phyloP scores from a whole-genome alignment of 2,888 invertebrate genomes.

The Drosophila nigricruria region DNA sequence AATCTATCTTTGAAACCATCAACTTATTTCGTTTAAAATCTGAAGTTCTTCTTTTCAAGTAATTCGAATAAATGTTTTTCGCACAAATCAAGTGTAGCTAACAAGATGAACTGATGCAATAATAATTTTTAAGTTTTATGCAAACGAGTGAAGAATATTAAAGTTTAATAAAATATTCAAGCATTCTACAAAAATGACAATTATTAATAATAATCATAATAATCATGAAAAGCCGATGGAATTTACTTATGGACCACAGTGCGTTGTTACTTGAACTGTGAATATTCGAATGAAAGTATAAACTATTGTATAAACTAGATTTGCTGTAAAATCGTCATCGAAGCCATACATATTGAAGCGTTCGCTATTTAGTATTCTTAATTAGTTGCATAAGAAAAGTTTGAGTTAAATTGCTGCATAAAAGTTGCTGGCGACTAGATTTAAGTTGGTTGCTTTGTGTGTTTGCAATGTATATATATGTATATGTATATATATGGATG shows the following conservation, averaged over 20 bases:
- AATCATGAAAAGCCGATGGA: conserved; percentile 32
- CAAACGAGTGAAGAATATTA: background rate
- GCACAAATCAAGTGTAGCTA: background rate
- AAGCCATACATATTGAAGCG: conserved; percentile 42
- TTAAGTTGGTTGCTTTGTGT: conserved; percentile 51
- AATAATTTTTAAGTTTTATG: background rate
- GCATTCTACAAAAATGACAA: background rate
- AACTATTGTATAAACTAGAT: conserved; percentile 9
- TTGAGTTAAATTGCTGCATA: conserved; percentile 72
- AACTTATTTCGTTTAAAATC: conserved; percentile 7
- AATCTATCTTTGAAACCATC: conserved; percentile 42
- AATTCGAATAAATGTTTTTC: background rate
- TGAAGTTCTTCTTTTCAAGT: background rate
- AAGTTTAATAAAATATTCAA: background rate
- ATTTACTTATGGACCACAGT: conserved; percentile 28
- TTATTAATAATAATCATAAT: conserved; percentile 1
- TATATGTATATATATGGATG: conserved; percentile 30
- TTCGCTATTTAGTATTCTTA: conserved; percentile 38
- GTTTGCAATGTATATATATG: conserved; percentile 31
- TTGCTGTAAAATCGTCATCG: conserved; percentile 31
- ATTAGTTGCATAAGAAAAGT: conserved; percentile 52
- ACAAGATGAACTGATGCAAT: background rate
- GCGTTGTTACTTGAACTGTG: conserved; percentile 25
- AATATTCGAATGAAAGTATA: conserved; percentile 24
- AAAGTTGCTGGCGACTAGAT: conserved; percentile 75